A percentile compares a stretch with the other conserved stretches of the same genome.
These are phyloP conservation scores for Brassicogethes aeneus DNA, from an alignment of 2,888 invertebrate species.

Conservation along the genomic window DNA sequence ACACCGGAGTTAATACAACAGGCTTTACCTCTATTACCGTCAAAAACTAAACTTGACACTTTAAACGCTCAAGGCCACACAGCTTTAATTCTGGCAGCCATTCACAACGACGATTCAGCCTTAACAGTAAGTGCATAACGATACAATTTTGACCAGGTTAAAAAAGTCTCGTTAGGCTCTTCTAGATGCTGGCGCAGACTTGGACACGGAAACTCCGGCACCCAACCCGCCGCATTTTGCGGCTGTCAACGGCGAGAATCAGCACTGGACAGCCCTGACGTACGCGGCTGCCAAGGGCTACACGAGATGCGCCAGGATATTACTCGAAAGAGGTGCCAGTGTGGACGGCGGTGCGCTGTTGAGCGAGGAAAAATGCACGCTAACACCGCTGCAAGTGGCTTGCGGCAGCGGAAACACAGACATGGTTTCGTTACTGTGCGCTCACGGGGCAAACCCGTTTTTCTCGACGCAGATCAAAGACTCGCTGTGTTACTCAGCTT, in stretches of 20 bases:
- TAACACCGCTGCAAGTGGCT: conserved; percentile 81
- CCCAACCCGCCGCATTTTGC: conserved; percentile 40
- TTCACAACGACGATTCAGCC: conserved; percentile 70
- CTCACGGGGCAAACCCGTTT: conserved; percentile 83
- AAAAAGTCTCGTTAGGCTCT: conserved; percentile 25
- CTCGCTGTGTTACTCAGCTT: conserved; percentile 75
- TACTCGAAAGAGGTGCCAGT: conserved; percentile 71
- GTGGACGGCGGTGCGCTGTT: conserved; percentile 79
- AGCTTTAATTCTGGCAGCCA: conserved; percentile 74
- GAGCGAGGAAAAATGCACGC: conserved; percentile 76
- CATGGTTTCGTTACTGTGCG: conserved; percentile 67
- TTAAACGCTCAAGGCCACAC: conserved; percentile 72
- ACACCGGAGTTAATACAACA: conserved; percentile 69
- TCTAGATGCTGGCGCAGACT: conserved; percentile 69
- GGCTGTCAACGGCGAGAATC: conserved; percentile 55
- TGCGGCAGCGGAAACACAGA: conserved; percentile 75
- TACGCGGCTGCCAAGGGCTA: conserved; percentile 63
- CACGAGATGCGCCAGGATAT: conserved; percentile 46
- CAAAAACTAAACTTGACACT: conserved; percentile 62
- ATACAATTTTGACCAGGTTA: not conserved
- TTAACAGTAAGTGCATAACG: conserved; percentile 44
- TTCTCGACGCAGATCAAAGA: conserved; percentile 77
- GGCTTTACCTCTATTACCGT: conserved; percentile 65
- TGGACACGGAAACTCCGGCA: conserved; percentile 77
- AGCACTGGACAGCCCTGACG: conserved; percentile 82